Base-by-base conservation (phyloP, 2,888 invertebrate genomes). In the Trilocha varians region DNA sequence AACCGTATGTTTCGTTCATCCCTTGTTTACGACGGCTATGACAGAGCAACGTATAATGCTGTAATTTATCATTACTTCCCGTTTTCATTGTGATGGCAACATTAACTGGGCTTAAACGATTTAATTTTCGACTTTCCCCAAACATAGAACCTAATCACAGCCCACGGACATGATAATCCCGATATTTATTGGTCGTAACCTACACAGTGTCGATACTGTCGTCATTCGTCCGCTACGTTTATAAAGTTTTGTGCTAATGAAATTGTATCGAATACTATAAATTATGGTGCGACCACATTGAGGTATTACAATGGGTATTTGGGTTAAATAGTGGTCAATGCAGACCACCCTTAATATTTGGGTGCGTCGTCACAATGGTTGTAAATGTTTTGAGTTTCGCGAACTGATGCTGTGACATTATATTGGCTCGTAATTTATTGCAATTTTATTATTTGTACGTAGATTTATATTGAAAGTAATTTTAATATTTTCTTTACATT, bases 131-230 rank as follows among this genome's bases (percentile, higher is more conserved):
- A 70, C 74, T 75, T 78, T 76, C 80, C 79, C 79, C 69, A 67
- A 69, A 73, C 71, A 72, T 63, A 65, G 68, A 63, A 65, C 70
- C 75, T 78, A 82, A 84, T 83, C 78, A 78, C 77, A 55, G 65
- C 65, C 64, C 62, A 73, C 70, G 64, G 75, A 84, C 85, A 78
- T 77, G 75, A 70, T 82, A 83, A 85, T 85, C 84, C 82, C 63
- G 57, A 62, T 72, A 85, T 85, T 84, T 85, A 85, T 84, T 66
- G 78, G 60, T 74, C 69, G 70, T 78, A 68, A 68, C 69, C n/a
- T n/a, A n/a, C n/a, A n/a, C n/a, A n/a, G n/a, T n/a, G n/a, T n/a
- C 55, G 70, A 60, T 57, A 65, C 62, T 74, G 80, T 78, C 80
- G 69, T 75, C 78, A 73, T 68, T 62, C 49, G 58, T 65, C 69